Evolutionary conservation across 2,113 vertebrate species (phyloP), one percentile per base, ranked within the genome.

Genomic region (Coptodon bakossiorum): DNA sequence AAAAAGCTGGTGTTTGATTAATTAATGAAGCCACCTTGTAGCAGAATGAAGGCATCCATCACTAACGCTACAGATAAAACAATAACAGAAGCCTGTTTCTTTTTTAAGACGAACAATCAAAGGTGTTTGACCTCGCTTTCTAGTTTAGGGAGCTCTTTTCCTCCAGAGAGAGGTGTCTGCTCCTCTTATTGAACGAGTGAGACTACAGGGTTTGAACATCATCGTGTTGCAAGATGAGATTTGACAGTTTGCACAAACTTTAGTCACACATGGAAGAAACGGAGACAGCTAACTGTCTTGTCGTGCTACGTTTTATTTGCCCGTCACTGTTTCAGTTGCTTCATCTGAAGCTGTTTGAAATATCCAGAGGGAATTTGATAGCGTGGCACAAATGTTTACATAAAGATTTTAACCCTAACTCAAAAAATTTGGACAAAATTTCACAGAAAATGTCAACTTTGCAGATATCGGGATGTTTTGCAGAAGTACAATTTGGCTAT

Each of bases 1-100:
- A 78, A 92, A 92, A 93, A 89, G 89, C 71, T 66, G 9, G 17
- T 16, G 66, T 90, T 93, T 93, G 84, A 94, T 95, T 91, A 93
- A 93, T 94, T 92, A 91, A 93, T 89, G 82, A 94, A 92, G 85
- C 57, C 68, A 73, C 68, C 88, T 76, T 50, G 59, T 84, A 83
- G 56, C 73, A 73, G 78, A 90, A 86, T 56, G 54, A 91, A 95
- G 40, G 80, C 36, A 7, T 83, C 73, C 82, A 81, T 86, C 85
- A 22, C 76, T 56, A 61, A 79, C 40, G 57, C 76, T 76, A 27
- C 61, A 53, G 38, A 89, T 89, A 40, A 81, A 91, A 89, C 84
- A 84, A 85, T 80, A 83, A 40, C 24, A 79, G 34, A 59, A 86
- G 45, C 27, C 29, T 17, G 29, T 81, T 80, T 81, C 43, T 80